These are phyloP conservation scores for Periophthalmus magnuspinnatus DNA, from an alignment of 2,797 vertebrate genomes.

Conservation along the genomic window DNA sequence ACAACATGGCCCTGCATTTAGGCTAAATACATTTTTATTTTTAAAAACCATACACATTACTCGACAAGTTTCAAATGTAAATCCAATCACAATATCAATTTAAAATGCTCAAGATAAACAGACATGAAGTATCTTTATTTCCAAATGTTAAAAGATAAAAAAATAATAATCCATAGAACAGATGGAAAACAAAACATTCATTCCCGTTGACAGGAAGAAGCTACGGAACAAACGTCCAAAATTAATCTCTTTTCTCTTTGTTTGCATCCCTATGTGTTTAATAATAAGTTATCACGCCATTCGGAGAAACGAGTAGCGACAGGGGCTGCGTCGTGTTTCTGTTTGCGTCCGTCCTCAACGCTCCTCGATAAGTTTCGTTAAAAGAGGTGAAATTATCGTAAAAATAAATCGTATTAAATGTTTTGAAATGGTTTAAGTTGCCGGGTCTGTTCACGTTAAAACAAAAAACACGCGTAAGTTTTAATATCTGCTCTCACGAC, in stretches of 20 bases:
- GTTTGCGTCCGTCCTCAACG: neutral
- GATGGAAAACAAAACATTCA: constrained; percentile 85
- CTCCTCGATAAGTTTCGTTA: neutral
- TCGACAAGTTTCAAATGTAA: constrained; percentile 88
- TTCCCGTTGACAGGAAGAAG: constrained; percentile 83
- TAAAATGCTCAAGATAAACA: constrained; percentile 88
- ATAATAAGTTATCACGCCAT: constrained; percentile 60
- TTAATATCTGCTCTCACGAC: neutral
- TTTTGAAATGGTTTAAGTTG: neutral
- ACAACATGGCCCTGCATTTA: constrained; percentile 70
- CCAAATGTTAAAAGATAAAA: constrained; percentile 85
- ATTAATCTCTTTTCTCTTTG: constrained; percentile 67
- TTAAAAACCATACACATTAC: constrained; percentile 89
- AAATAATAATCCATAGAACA: constrained; percentile 83
- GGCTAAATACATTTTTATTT: constrained; percentile 88
- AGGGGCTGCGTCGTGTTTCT: neutral
- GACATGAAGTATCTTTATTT: constrained; percentile 84
- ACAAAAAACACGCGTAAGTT: neutral
- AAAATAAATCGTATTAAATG: too few relatives aligned
- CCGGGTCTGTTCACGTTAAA: neutral
- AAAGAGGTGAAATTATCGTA: too few relatives aligned
- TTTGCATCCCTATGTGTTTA: constrained; percentile 48
- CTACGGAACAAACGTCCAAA: constrained; percentile 78
- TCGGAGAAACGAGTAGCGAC: constrained; percentile 69
- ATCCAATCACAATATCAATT: constrained; percentile 86